A percentile compares a stretch with the other conserved stretches of the same genome.
Conservation (phyloP, 2,888 invertebrate genomes). For the Orthosia incerta region DNA sequence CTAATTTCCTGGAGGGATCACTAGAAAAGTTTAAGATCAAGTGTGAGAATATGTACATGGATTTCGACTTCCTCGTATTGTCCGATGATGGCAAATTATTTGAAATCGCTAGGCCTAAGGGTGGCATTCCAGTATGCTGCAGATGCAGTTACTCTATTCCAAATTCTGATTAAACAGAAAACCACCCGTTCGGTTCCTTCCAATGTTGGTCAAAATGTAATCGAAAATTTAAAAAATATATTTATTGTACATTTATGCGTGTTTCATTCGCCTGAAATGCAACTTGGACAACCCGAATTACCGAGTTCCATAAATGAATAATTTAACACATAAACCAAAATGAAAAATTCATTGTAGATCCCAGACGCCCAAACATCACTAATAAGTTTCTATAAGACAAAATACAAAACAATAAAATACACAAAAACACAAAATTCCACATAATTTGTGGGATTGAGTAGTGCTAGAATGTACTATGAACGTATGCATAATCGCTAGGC, state of each 20-base stretch:
- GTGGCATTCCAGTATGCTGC: constrained; percentile 20
- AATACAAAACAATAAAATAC: no score
- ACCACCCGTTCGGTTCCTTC: not conserved
- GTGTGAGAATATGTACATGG: constrained; percentile 48
- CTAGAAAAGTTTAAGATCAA: constrained; percentile 25
- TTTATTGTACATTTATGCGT: not conserved
- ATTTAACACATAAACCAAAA: no score
- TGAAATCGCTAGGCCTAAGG: constrained; percentile 37
- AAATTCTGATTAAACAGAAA: not conserved
- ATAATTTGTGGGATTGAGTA: no score
- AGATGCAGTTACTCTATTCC: constrained; percentile 1
- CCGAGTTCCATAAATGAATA: no score
- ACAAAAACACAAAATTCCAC: no score
- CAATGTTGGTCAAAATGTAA: not conserved
- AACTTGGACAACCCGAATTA: not conserved
- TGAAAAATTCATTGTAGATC: no score
- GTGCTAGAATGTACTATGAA: no score
- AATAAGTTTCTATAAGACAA: no score
- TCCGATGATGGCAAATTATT: constrained; percentile 29
- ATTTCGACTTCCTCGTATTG: constrained; percentile 61
- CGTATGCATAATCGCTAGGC: no score
- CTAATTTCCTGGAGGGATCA: constrained; percentile 13
- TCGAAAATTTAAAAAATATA: not conserved
- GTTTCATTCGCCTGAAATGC: not conserved
- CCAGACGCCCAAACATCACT: no score